Base-by-base conservation (phyloP, 2,888 invertebrate species). In the Glaucopsyche alexis region DNA sequence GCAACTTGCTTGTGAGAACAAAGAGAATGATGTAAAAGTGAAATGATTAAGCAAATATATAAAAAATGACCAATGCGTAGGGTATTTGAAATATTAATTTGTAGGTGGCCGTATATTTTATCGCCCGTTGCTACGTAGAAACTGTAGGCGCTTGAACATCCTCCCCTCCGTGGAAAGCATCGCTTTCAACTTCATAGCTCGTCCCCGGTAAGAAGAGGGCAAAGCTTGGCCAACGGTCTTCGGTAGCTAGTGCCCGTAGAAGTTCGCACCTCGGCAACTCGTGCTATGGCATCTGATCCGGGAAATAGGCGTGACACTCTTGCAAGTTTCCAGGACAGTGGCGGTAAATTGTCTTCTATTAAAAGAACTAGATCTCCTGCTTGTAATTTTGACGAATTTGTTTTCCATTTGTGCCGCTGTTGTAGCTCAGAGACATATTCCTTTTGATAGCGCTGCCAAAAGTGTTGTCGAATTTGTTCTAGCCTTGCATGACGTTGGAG, bases 401-500 rank as follows among this genome's bases (percentile, higher is more conserved):
- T n/a, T 49, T 49, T 49, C 14, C 49, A 49, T 49, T 49, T 49
- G 49, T 6, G 14, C 6, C 72, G 42, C 45, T 47, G 45, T 64
- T 72, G 65, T 64, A 72, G n/a, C 9, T 60, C 72, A 14, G 72
- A 65, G 13, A 65, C 29, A n/a, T 72, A 72, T n/a, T 72, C 65
- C 13, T 29, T 64, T 19, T 40, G 45, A 65, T 65, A 72, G 13
- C 72, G 64, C 7, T 42, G 40, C 72, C 72, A 72, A 65, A 72
- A 72, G 14, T 72, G 72, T 29, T 47, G 47, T 47, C 47, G 47
- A 11, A 47, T 11, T 47, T 47, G 47, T 47, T 47, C 11, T 11
- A 47, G 47, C 11, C 8, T 47, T 47, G n/a, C n/a, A n/a, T n/a
- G n/a, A n/a, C n/a, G n/a, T n/a, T n/a, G n/a, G n/a, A n/a, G n/a